These are phyloP conservation scores for Lottia gigantea DNA, from an alignment of 2,888 invertebrate genomes.

Conservation along the genomic window DNA sequence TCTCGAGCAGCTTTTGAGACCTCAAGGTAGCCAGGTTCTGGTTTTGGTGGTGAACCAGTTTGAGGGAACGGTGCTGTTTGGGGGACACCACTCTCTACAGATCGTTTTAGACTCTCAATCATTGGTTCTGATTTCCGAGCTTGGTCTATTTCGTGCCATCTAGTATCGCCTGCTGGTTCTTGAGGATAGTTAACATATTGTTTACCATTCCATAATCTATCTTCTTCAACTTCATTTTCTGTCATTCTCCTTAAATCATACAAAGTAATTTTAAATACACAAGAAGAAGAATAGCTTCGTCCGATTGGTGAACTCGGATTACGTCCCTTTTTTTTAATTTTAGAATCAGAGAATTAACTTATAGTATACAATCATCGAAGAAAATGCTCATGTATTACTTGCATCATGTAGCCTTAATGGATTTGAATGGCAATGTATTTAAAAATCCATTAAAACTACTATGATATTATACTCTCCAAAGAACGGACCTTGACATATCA, in stretches of 20 bases:
- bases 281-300: too few relatives aligned
- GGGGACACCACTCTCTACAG: constrained; percentile 23
- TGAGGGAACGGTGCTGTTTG: constrained; percentile 42
- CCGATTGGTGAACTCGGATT: too few relatives aligned
- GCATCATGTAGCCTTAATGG: too few relatives aligned
- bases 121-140: constrained; percentile 38
- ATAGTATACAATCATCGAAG: too few relatives aligned
- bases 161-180: constrained; percentile 31
- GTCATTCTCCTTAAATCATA: constrained; percentile 46
- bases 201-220: constrained; percentile 56
- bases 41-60: constrained; percentile 36
- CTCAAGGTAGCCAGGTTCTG: constrained; percentile 40
- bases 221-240: constrained; percentile 53
- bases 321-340: too few relatives aligned
- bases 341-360: too few relatives aligned
- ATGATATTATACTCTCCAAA: too few relatives aligned
- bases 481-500: too few relatives aligned
- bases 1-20: constrained; percentile 40
- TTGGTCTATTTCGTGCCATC: constrained; percentile 48
- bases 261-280: too few relatives aligned
- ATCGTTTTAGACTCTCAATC: constrained; percentile 24
- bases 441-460: too few relatives aligned
- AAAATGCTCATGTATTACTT: too few relatives aligned
- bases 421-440: too few relatives aligned
- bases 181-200: constrained; percentile 57